Percentiles rank a stretch among this genome's conserved stretches.
These are phyloP conservation scores for Rhamphomyia laevipes DNA, from an alignment of 2,888 invertebrate genomes.

Conservation along the genomic window DNA sequence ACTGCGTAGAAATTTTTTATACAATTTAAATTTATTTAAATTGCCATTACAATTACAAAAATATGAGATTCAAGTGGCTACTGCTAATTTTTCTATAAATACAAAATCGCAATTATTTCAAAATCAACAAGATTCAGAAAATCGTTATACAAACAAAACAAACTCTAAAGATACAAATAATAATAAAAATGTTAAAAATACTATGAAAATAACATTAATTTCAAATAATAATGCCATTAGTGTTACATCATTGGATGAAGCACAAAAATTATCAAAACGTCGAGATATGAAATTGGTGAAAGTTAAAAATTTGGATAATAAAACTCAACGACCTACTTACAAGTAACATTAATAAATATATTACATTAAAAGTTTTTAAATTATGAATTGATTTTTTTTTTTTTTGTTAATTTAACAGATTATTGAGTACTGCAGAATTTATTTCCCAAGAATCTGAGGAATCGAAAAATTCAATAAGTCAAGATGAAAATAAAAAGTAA, in stretches of 20 bases:
- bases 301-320: constrained; percentile 52
- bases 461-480: no score
- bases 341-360: constrained; percentile 37
- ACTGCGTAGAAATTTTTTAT: no score
- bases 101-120: no score
- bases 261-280: constrained; percentile 54
- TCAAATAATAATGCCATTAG: constrained; percentile 42
- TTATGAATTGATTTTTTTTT: not conserved
- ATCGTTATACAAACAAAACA: no score
- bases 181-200: not conserved
- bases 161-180: no score
- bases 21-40: no score
- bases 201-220: constrained; percentile 52
- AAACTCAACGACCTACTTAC: constrained; percentile 56
- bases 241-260: constrained; percentile 54
- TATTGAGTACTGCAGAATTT: constrained; percentile 55
- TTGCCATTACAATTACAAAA: no score
- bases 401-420: constrained; percentile 27
- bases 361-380: not conserved
- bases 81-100: no score
- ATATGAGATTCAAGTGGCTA: no score
- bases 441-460: constrained; percentile 42
- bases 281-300: constrained; percentile 58
- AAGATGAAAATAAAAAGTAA: no score
- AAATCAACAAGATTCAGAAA: no score